Evolutionary conservation across 2,113 vertebrate species (phyloP).

Genomic region (Xyliphius kryptos): DNA sequence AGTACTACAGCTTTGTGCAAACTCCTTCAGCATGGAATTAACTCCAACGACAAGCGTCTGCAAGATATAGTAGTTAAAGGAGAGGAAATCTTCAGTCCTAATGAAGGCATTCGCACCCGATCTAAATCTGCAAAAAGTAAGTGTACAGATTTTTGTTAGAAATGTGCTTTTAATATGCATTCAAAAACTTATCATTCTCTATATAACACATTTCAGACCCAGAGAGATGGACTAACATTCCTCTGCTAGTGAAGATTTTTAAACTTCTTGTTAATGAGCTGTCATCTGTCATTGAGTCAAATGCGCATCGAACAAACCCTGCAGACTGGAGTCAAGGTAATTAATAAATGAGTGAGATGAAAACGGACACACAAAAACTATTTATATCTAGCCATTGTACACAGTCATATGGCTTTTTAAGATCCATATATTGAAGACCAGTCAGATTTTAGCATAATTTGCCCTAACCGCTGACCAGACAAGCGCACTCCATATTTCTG

Average conservation of each 20-base stretch:
- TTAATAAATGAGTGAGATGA: too few species aligned
- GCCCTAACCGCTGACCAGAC: too few species aligned
- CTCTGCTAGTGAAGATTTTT: conserved; percentile 91
- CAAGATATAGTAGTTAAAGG: conserved; percentile 95
- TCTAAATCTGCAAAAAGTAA: conserved; percentile 91
- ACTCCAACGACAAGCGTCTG: conserved; percentile 86
- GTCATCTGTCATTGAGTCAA: conserved; percentile 88
- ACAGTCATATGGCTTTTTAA: too few species aligned
- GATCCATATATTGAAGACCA: too few species aligned
- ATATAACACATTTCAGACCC: conserved; percentile 69
- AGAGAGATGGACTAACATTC: conserved; percentile 95
- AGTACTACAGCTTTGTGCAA: conserved; percentile 94
- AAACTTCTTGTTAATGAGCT: conserved; percentile 96
- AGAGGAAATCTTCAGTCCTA: conserved; percentile 83
- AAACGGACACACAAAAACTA: too few species aligned
- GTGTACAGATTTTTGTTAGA: conserved; percentile 8
- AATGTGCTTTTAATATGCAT: neutral
- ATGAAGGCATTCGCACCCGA: conserved; percentile 89
- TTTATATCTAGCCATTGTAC: too few species aligned
- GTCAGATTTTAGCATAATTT: too few species aligned
- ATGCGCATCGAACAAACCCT: conserved; percentile 74
- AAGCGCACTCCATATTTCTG: too few species aligned
- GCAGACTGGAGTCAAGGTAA: conserved; percentile 87
- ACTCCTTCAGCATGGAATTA: conserved; percentile 91
- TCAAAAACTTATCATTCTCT: neutral